Base-by-base conservation (phyloP, 2,888 invertebrate species). In the Epistrophella euchroma region DNA sequence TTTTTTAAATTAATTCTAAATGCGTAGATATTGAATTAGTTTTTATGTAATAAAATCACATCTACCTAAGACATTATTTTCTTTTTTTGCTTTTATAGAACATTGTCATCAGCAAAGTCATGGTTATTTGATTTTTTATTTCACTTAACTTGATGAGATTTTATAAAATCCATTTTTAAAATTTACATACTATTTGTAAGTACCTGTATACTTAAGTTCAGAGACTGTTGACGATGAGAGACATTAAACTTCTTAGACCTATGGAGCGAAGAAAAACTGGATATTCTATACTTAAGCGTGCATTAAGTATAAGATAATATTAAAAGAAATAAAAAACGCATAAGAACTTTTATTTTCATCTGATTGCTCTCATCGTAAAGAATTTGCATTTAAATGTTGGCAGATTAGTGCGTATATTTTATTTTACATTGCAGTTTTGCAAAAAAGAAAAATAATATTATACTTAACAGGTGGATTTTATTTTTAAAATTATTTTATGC, bases 351-450 rank as follows among this genome's bases (percentile, higher is more conserved):
- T 66, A 66, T 66, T 17, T 47, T 19, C 32, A 13, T 32, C 47
- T 35, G 64, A 66, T 32, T 66, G 19, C 47, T 35, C 9, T 17
- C n/a, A 64, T 47, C 17, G 32, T 19, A 28, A 7, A 32, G 10
- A 32, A 64, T 64, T 64, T 64, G 62, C 43, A 64, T 64, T 45
- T 45, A 64, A 64, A 64, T 47, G 25, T 17, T 32, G 11, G 0
- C 4, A 28, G 32, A 17, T 13, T 10, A 17, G 25, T 45, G 22
- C 10, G 22, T 25, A 43, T 25, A 43, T 25, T 25, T 45, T 11
- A 43, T 43, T 43, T 17, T 17, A 60, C 19, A 40, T 60, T 9
- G 7, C 7, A 37, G 15, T 22, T 37, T 37, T 4, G 2, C 3
- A 37, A 37, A 37, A 9, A 56, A 56, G n/a, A 56, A 11, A 11